Base-by-base conservation (phyloP, 2,113 vertebrate species). In the Tragelaphus buxtoni region DNA sequence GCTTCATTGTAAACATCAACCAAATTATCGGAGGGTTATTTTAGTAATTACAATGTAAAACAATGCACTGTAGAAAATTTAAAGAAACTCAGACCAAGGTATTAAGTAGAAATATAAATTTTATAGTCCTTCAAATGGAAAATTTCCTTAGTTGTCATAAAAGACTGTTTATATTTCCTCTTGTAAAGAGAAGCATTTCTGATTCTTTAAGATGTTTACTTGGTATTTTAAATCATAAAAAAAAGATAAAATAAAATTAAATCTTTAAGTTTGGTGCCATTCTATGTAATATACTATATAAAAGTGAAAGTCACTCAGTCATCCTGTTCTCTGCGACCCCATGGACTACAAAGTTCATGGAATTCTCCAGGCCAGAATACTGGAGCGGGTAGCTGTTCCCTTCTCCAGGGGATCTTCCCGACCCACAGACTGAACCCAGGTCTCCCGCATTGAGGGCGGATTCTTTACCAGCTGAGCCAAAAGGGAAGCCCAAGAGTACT, bases 391-490 rank as follows among this genome's bases (percentile, higher is more conserved):
- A 69, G n/a, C n/a, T n/a, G 39, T 69, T 39, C 18, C n/a, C n/a
- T 39, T 69, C 65, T 69, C 18, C 35, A 72, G 18, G 18, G 1
- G 35, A 39, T 72, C 65, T 72, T 39, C 35, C 35, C 5, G 39
- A 72, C n/a, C 4, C 35, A 39, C 11, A 22, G 65, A 72, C 5
- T 11, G 20, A 39, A 24, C 20, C 65, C 20, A 6, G 35, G 35
- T 39, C 65, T 11, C 35, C 65, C 0, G 0, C n/a, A 72, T 3
- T 72, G 65, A 24, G 9, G 65, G 65, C 2, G 0, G 9, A 39
- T 72, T 72, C 65, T 72, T 72, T 72, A 22, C 35, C 65, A 39
- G 65, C 65, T 72, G 35, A 72, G 65, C 65, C 20, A 39, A 5
- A 24, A 72, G 9, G 18, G 18, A 72, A 72, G 35, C 20, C n/a